Conservation (phyloP, 2,113 vertebrate species). For the Meleagris gallopavo region DNA sequence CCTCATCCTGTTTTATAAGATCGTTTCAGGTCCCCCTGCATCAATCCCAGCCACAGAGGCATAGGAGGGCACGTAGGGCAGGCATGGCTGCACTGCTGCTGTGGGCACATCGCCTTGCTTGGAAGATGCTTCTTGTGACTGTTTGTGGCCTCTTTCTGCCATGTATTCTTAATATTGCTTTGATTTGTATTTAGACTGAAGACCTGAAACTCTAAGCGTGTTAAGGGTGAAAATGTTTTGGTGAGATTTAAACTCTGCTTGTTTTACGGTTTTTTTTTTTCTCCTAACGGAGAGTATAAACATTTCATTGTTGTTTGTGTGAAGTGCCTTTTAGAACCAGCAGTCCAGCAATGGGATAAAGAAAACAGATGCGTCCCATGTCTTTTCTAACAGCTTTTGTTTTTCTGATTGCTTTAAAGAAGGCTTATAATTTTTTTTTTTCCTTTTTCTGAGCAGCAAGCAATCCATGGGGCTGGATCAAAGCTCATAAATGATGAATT, state of each 20-base stretch:
- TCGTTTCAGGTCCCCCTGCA: not conserved
- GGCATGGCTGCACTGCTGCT: not conserved
- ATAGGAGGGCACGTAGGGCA: not conserved
- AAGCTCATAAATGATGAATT: constrained; percentile 62
- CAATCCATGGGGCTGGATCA: constrained; percentile 48
- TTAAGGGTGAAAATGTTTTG: not conserved
- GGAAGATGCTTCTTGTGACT: not conserved
- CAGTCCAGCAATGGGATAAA: not conserved
- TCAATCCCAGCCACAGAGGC: not conserved
- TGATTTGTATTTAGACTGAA: not conserved
- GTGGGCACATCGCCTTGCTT: not conserved
- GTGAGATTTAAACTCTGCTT: not conserved
- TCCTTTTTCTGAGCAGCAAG: not conserved
- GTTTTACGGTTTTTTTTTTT: not conserved
- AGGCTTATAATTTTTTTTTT: not conserved
- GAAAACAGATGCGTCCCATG: constrained; percentile 40
- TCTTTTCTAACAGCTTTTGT: constrained; percentile 62
- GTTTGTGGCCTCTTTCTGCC: not conserved
- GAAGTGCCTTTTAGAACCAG: constrained; percentile 51
- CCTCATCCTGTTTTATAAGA: not conserved
- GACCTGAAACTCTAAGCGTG: not conserved
- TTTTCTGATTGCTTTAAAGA: constrained; percentile 29
- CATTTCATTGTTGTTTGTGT: constrained; percentile 28
- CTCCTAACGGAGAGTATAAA: not conserved
- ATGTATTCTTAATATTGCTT: not conserved